Evolutionary conservation across 2,113 vertebrate species (phyloP).

Genomic region (Nanorana parkeri): DNA sequence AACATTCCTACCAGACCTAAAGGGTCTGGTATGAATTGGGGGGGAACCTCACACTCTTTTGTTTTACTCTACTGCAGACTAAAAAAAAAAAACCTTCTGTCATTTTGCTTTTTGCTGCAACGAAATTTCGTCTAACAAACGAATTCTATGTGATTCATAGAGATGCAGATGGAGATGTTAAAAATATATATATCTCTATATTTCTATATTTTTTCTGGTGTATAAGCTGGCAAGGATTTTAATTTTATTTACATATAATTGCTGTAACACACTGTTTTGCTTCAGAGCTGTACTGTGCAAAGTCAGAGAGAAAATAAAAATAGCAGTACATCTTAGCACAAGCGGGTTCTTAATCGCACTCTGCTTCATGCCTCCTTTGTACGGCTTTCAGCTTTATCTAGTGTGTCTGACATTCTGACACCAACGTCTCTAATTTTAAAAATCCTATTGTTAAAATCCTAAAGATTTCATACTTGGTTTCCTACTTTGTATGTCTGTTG

Average conservation of each 20-base stretch:
- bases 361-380: slow-evolving; percentile 30
- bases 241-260: slow-evolving; percentile 44
- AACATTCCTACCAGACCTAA: too few species aligned
- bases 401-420: slow-evolving; percentile 53
- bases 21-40: too few species aligned
- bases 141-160: too few species aligned
- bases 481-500: slow-evolving; percentile 55
- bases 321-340: slow-evolving; percentile 40
- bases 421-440: slow-evolving; percentile 48
- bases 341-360: slow-evolving; percentile 35
- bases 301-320: slow-evolving; percentile 44
- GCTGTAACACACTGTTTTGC: slow-evolving; percentile 36
- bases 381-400: slow-evolving; percentile 50
- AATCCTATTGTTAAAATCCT: slow-evolving; percentile 52
- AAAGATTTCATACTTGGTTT: slow-evolving; percentile 54
- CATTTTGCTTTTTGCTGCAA: too few species aligned
- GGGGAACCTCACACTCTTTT: too few species aligned
- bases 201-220: neutral
- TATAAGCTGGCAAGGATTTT: slow-evolving; percentile 16
- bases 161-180: too few species aligned
- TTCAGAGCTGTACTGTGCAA: slow-evolving; percentile 35
- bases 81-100: too few species aligned
- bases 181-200: neutral
- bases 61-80: too few species aligned
- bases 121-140: too few species aligned